Conservation (phyloP, 2,888 invertebrate species). For the Incurvaria masculella region DNA sequence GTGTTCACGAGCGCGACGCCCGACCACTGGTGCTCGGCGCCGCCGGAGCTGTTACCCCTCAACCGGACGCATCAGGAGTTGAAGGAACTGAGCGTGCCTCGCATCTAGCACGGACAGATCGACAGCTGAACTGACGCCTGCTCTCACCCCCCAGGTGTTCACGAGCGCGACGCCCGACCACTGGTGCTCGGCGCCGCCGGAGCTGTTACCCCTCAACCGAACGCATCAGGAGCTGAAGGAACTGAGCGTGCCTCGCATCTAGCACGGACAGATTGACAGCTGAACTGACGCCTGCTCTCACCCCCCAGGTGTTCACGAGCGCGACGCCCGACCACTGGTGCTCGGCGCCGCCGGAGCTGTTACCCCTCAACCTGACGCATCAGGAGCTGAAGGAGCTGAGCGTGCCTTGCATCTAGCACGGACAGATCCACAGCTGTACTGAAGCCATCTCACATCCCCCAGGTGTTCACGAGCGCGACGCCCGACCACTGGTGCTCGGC, state of each 20-base stretch:
- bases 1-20: conserved; percentile 69
- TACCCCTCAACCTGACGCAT: conserved; percentile 41
- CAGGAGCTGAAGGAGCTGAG: conserved; percentile 50
- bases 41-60: conserved; percentile 46
- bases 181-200: conserved; percentile 60
- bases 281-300: no score
- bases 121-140: no score
- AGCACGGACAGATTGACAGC: no score
- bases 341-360: conserved; percentile 51
- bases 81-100: conserved; percentile 54
- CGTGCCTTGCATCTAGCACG: no score
- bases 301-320: conserved; percentile 65
- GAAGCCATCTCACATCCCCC: no score
- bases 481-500: conserved; percentile 67
- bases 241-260: conserved; percentile 57
- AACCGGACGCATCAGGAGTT: conserved; percentile 45
- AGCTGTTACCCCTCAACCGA: conserved; percentile 44
- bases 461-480: conserved; percentile 68
- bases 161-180: conserved; percentile 67
- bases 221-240: conserved; percentile 46
- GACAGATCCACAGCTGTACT: no score
- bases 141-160: conserved; percentile 65
- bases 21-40: conserved; percentile 63
- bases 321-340: conserved; percentile 71
- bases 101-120: no score